A percentile compares a stretch with the other conserved stretches of the same genome.
Evolutionary conservation across 2,888 invertebrate genomes (phyloP).

Genomic region (Anagyrus pseudococci): DNA sequence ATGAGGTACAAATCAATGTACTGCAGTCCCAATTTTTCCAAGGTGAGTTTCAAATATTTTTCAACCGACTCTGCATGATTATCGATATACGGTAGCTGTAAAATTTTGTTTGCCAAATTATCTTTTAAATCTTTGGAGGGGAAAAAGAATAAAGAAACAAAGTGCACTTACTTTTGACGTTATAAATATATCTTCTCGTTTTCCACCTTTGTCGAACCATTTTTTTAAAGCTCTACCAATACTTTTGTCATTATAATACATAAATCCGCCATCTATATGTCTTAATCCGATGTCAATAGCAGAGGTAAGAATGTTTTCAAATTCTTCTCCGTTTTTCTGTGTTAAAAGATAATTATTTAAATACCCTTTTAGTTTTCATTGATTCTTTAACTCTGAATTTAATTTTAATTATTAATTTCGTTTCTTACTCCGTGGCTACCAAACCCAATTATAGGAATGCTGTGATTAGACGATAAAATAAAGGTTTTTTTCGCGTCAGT

Average conservation of each 20-base stretch:
- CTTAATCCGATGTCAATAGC: conserved; percentile 77
- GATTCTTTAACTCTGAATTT: not conserved
- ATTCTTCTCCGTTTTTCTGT: conserved; percentile 61
- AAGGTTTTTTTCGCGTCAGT: not conserved
- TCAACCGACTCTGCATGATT: conserved; percentile 73
- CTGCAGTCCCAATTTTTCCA: conserved; percentile 69
- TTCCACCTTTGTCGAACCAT: conserved; percentile 71
- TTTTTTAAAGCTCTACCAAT: conserved; percentile 74
- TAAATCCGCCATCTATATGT: conserved; percentile 80
- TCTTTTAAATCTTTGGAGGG: not conserved
- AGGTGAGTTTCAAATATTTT: conserved; percentile 70
- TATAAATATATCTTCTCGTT: conserved; percentile 76
- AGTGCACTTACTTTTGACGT: conserved; percentile 72
- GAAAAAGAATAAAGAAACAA: not conserved
- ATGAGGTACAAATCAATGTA: conserved; percentile 82
- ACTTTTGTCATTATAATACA: conserved; percentile 79
- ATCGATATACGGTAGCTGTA: conserved; percentile 73
- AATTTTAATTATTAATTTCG: not conserved
- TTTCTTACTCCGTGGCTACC: conserved; percentile 63
- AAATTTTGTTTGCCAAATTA: not conserved
- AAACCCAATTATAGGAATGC: conserved; percentile 74
- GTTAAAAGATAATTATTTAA: not conserved
- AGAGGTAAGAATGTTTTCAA: conserved; percentile 68
- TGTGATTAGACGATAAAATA: conserved; percentile 55
- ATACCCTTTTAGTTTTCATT: not conserved